Conservation (phyloP, 2,888 invertebrate genomes). For the Diabrotica balteata region DNA sequence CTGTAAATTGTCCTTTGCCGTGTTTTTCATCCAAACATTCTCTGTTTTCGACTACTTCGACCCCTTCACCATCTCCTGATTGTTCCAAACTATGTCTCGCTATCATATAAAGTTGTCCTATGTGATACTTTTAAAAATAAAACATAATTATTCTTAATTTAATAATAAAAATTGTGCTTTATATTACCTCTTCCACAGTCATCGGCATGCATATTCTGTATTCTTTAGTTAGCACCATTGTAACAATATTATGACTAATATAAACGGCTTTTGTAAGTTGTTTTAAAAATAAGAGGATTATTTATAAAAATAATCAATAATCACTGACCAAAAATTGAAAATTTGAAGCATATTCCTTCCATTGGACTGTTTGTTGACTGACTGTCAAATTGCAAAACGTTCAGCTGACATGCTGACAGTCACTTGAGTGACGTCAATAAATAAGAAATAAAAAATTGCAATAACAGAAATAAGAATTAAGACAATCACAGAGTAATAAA, state of each 20-base stretch:
- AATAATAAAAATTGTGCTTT: slow-evolving; percentile 22
- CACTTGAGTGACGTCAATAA: too few relatives aligned
- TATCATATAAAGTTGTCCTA: slow-evolving; percentile 95
- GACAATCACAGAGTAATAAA: too few relatives aligned
- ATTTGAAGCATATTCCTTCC: neutral
- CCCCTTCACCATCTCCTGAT: slow-evolving; percentile 88
- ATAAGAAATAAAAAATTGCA: too few relatives aligned
- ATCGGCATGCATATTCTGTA: slow-evolving; percentile 93
- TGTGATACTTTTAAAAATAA: slow-evolving; percentile 73
- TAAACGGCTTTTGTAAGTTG: too few relatives aligned
- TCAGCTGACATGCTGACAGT: too few relatives aligned
- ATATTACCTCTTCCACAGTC: slow-evolving; percentile 84
- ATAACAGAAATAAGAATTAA: too few relatives aligned
- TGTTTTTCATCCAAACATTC: slow-evolving; percentile 79
- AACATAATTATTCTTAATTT: slow-evolving; percentile 39
- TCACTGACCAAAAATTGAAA: neutral
- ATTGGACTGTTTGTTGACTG: too few relatives aligned
- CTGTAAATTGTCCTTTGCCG: slow-evolving; percentile 87
- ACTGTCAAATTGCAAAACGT: too few relatives aligned
- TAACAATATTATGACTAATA: slow-evolving; percentile 27
- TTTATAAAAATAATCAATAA: neutral
- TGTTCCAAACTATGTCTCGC: slow-evolving; percentile 92
- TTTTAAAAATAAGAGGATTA: too few relatives aligned
- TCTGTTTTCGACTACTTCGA: slow-evolving; percentile 87
- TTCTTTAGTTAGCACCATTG: slow-evolving; percentile 87